Base-by-base conservation (phyloP, 92 coral and sea anemone species). In the Paramuricea clavata region DNA sequence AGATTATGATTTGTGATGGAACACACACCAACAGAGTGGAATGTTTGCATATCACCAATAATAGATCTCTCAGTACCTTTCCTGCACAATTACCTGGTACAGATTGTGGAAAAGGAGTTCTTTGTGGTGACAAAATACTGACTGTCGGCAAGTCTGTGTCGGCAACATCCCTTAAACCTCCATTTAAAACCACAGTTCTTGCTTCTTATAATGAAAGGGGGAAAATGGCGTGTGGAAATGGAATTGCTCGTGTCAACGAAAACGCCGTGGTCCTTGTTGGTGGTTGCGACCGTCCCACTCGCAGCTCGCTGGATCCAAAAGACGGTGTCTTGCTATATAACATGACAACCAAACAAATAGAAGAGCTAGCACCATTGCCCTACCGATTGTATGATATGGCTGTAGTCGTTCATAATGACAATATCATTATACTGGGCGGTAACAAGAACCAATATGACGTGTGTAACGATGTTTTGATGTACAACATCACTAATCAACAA, bases 401-500 rank as follows among this genome's bases (percentile, higher is more conserved):
- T 7, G 64, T 64, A 44, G 83, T 78, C 30, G 52, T 49, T 11
- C 49, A 78, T 23, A 33, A 60, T 56, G 83, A 59, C 16, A 78
- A 59, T 23, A 57, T 78, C 65, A 60, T 78, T 8, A 33, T 78
- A 2, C 21, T 78, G 27, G 83, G 83, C 1, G 83, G 83, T 0
- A 36, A 57, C 12, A 43, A 78, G 6, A 13, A 19, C 0, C 0
- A 0, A 22, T 19, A 1, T 32, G 26, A 78, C 21, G 17, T 31
- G 16, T n/a, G 71, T 57, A 6, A 1, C 56, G 17, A 50, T 7
- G 59, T 50, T 50, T 13, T 50, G 2, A 78, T 78, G 72, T 78
- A 56, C 70, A 93, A 91, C 81, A 95, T 93, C 15, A 87, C 85
- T 3, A 88, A 85, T 68, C 95, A 94, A 49, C 85, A 94, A 83